Base-by-base conservation (phyloP, 2,888 invertebrate genomes). In the Lepidochitona cinerea region DNA sequence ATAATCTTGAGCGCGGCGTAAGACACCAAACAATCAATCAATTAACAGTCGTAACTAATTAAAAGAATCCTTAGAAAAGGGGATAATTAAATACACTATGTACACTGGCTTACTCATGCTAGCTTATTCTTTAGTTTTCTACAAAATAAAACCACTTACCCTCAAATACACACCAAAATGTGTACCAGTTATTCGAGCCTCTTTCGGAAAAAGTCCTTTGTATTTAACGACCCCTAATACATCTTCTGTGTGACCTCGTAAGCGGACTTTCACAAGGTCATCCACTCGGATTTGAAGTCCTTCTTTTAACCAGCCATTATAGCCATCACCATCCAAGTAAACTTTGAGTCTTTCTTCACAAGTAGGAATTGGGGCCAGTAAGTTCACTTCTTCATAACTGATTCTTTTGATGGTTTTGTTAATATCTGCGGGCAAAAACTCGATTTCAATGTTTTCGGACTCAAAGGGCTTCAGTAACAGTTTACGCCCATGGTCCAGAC, bases 101-200 rank as follows among this genome's bases (percentile, higher is more conserved):
- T n/a, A n/a, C n/a, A n/a, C n/a, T n/a, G n/a, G n/a, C n/a, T n/a
- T n/a, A n/a, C n/a, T n/a, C n/a, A n/a, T n/a, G n/a, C n/a, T n/a
- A n/a, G n/a, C n/a, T n/a, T n/a, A n/a, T n/a, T n/a, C n/a, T n/a
- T n/a, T n/a, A n/a, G n/a, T n/a, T n/a, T n/a, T n/a, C n/a, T n/a
- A n/a, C n/a, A n/a, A n/a, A n/a, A n/a, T n/a, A n/a, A n/a, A n/a
- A n/a, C n/a, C 23, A 59, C 59, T 83, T 83, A 85, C 83, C 78
- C 75, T 77, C 54, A 86, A 79, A 79, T 84, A 87, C 9, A 88
- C 80, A 35, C 88, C 88, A 81, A 88, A 87, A 75, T 82, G 80
- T 37, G 81, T 82, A 64, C 88, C 89, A 66, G 79, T 81, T 12
- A 79, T 65, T 18, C 82, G 84, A 26, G 59, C 18, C n/a, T 68